phyloP scores from a whole-genome alignment of 1,140 invertebrate genomes.

The Bombus picipes region DNA sequence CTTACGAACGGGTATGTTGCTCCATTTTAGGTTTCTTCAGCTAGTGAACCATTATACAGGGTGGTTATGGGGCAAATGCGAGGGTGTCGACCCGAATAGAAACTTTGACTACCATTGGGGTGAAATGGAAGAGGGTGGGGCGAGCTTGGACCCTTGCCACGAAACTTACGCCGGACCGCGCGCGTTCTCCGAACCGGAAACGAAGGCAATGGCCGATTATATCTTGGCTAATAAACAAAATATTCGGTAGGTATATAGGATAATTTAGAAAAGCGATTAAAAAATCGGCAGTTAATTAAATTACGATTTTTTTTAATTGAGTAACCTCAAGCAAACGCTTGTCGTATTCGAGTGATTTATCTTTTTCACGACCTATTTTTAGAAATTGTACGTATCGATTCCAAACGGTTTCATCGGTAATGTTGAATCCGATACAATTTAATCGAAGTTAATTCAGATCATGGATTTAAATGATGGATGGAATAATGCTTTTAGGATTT shows the following conservation, averaged over 20 bases:
- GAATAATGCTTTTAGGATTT: slow-evolving; percentile 85
- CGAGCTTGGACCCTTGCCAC: slow-evolving; percentile 94
- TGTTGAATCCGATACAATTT: too few species aligned
- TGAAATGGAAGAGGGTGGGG: slow-evolving; percentile 85
- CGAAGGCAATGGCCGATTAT: slow-evolving; percentile 87
- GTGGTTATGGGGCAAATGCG: slow-evolving; percentile 84
- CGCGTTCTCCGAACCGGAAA: slow-evolving; percentile 97
- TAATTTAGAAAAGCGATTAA: neutral
- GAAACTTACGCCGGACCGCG: slow-evolving; percentile 94
- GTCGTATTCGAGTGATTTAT: too few species aligned
- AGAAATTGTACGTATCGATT: too few species aligned
- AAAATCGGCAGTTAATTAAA: neutral
- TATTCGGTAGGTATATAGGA: slow-evolving; percentile 72
- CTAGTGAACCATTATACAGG: slow-evolving; percentile 75
- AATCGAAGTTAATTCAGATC: neutral
- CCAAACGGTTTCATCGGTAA: too few species aligned
- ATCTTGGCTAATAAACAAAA: slow-evolving; percentile 81
- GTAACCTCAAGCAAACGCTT: too few species aligned
- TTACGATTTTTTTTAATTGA: too few species aligned
- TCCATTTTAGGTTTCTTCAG: slow-evolving; percentile 71
- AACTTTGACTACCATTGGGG: slow-evolving; percentile 93
- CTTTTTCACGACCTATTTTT: too few species aligned
- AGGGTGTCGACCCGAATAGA: slow-evolving; percentile 91
- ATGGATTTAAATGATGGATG: neutral
- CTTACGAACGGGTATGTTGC: slow-evolving; percentile 52